These are phyloP conservation scores for Leptodactylus fallax DNA, from an alignment of 2,797 vertebrate genomes.

Conservation along the genomic window DNA sequence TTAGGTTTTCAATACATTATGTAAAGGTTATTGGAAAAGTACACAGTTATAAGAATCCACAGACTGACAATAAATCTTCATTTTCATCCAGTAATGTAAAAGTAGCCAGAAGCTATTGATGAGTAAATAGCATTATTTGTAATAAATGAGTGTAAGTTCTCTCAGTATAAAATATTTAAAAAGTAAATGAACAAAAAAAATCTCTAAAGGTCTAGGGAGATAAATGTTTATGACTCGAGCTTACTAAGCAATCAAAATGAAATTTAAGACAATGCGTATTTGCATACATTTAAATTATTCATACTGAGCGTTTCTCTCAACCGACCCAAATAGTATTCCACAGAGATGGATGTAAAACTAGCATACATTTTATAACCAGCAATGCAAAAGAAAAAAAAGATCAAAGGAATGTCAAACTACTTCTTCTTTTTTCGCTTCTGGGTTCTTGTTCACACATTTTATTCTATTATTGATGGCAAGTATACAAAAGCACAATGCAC, in stretches of 20 bases:
- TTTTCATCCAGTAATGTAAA: not conserved
- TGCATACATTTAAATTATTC: conserved; percentile 59
- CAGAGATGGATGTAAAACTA: conserved; percentile 38
- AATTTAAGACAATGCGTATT: conserved; percentile 63
- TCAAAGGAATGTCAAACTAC: conserved; percentile 36
- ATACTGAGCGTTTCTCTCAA: conserved; percentile 45
- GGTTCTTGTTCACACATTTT: conserved; percentile 44
- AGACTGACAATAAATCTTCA: conserved; percentile 3
- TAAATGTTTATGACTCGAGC: conserved; percentile 53
- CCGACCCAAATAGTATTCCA: conserved; percentile 50
- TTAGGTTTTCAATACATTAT: not conserved
- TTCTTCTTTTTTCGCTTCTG: conserved; percentile 21
- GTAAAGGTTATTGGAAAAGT: not conserved
- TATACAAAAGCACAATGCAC: not conserved
- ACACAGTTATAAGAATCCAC: not conserved
- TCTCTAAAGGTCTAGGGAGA: conserved; percentile 20
- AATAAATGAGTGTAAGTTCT: conserved; percentile 20
- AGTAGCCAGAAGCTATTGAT: not conserved
- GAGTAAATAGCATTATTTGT: conserved; percentile 48
- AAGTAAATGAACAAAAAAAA: conserved; percentile 37
- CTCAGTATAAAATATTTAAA: conserved; percentile 53
- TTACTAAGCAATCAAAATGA: conserved; percentile 55
- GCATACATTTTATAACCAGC: conserved; percentile 37
- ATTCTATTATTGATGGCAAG: conserved; percentile 24
- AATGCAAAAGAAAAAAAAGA: conserved; percentile 2